Conservation (phyloP, 1,140 invertebrate species). For the Apis cerana region DNA sequence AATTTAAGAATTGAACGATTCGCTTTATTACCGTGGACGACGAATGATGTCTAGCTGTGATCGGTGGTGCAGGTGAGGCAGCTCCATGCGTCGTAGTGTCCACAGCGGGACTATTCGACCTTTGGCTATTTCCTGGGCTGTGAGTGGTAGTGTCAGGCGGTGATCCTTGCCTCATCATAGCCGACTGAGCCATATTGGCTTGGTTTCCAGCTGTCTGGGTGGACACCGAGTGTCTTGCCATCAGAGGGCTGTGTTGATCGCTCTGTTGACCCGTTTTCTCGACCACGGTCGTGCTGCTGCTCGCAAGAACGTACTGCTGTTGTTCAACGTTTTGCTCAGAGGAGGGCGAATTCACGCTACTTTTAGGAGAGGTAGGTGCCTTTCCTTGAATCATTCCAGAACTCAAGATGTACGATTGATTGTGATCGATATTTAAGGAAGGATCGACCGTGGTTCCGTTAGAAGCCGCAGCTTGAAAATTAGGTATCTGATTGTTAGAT, state of each 20-base stretch:
- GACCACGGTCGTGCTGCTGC: conserved; percentile 72
- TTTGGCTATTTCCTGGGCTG: conserved; percentile 84
- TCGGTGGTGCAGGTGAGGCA: conserved; percentile 81
- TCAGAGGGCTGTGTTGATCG: conserved; percentile 73
- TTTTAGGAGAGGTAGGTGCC: conserved; percentile 72
- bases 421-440: conserved; percentile 81
- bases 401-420: conserved; percentile 77
- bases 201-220: conserved; percentile 87
- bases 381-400: conserved; percentile 76
- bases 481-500: conserved; percentile 85
- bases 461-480: conserved; percentile 72
- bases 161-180: conserved; percentile 82
- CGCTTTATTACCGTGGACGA: conserved; percentile 80
- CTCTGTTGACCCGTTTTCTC: conserved; percentile 69
- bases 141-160: conserved; percentile 92
- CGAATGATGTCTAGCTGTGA: conserved; percentile 79
- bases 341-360: conserved; percentile 71
- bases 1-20: too few relatives aligned
- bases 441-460: conserved; percentile 75
- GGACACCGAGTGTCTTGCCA: conserved; percentile 86
- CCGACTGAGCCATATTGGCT: conserved; percentile 82
- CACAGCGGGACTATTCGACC: conserved; percentile 80
- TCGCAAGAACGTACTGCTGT: conserved; percentile 74
- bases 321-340: conserved; percentile 80
- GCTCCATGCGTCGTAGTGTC: conserved; percentile 81